phyloP scores from a whole-genome alignment of 2,797 vertebrate species.

The Sciaenops ocellatus region DNA sequence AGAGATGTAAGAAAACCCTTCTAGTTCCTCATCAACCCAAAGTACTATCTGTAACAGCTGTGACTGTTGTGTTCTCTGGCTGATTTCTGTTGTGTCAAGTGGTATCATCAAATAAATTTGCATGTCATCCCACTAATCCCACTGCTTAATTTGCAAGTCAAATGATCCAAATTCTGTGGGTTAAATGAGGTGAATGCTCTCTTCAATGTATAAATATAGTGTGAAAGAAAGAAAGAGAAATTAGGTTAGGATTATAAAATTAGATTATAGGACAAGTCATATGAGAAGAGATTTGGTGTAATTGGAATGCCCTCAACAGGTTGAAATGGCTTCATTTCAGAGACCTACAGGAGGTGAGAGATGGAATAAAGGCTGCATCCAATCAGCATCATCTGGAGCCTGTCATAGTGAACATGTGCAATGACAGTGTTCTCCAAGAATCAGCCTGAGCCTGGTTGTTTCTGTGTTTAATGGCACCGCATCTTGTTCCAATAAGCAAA shows the following conservation, averaged over 20 bases:
- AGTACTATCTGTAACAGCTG: background rate
- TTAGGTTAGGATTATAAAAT: background rate
- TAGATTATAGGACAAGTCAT: too few species aligned
- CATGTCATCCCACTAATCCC: constrained; percentile 9
- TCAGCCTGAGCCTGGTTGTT: constrained; percentile 20
- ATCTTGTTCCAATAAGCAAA: constrained; percentile 53
- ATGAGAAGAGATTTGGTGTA: background rate
- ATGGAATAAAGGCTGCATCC: constrained; percentile 39
- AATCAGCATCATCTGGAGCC: constrained; percentile 59
- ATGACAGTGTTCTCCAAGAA: constrained; percentile 45
- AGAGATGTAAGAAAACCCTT: background rate
- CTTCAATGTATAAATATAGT: background rate
- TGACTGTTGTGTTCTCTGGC: background rate
- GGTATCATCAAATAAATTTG: background rate
- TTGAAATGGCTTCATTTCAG: constrained; percentile 8
- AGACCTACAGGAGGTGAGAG: constrained; percentile 7
- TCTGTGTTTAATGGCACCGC: constrained; percentile 42
- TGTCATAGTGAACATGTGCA: constrained; percentile 47
- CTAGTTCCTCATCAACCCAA: constrained; percentile 4
- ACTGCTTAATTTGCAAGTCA: background rate
- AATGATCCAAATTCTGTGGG: background rate
- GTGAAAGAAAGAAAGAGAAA: background rate
- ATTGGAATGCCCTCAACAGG: constrained; percentile 18
- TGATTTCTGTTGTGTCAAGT: constrained; percentile 5
- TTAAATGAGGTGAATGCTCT: background rate